A percentile compares a stretch with the other conserved stretches of the same genome.
These are phyloP conservation scores for Picathartes gymnocephalus DNA, from an alignment of 2,113 vertebrate genomes.

Conservation along the genomic window DNA sequence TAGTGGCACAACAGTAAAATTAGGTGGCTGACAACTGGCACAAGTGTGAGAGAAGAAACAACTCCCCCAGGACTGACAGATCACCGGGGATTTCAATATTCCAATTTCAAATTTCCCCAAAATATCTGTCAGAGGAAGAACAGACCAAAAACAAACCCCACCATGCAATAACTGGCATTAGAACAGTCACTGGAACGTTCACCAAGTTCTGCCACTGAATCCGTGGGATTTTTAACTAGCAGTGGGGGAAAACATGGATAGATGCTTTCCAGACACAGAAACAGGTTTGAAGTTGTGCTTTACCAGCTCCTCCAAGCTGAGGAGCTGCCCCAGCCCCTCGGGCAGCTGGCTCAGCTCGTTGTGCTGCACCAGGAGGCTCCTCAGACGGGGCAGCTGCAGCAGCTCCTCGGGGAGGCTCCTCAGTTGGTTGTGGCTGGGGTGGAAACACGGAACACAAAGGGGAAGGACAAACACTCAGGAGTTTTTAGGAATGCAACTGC, in stretches of 20 bases:
- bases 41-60: background rate
- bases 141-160: background rate
- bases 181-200: background rate
- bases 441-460: background rate
- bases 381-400: slow-evolving; percentile 76
- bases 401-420: slow-evolving; percentile 79
- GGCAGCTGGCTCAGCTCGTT: slow-evolving; percentile 83
- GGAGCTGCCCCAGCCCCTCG: slow-evolving; percentile 80
- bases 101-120: background rate
- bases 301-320: slow-evolving; percentile 86
- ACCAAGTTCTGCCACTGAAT: background rate
- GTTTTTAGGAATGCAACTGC: background rate
- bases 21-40: background rate
- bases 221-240: accelerated
- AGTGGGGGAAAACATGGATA: background rate
- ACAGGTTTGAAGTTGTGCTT: background rate
- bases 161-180: background rate
- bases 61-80: background rate
- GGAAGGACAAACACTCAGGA: background rate
- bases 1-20: slow-evolving; percentile 1
- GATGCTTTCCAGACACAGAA: background rate
- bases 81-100: background rate
- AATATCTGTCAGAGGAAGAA: background rate
- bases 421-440: slow-evolving; percentile 87
- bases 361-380: slow-evolving; percentile 83